Conservation (phyloP, 2,113 vertebrate genomes). For the Tretioscincus oriximinensis region DNA sequence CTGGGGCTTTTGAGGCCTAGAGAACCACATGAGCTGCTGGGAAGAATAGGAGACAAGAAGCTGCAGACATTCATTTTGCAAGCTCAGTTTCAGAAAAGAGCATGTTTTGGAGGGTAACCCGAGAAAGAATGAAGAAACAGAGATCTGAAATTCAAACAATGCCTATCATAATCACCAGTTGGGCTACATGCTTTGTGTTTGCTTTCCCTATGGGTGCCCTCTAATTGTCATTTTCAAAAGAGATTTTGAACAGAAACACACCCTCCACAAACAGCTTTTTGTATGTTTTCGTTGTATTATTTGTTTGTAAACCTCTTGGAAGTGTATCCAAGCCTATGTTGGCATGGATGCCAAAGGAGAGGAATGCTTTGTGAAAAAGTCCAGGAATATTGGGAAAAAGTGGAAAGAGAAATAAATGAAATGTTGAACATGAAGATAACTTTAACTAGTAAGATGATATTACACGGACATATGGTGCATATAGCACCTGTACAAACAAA, state of each 20-base stretch:
- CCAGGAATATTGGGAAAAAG: no score
- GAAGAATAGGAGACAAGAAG: neutral
- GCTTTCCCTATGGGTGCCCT: neutral
- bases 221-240: neutral
- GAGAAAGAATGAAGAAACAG: neutral
- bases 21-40: neutral
- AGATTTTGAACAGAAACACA: neutral
- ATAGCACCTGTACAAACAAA: no score
- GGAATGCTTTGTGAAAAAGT: no score
- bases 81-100: neutral
- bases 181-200: neutral
- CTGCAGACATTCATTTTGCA: neutral
- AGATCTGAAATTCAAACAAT: neutral
- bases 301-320: neutral
- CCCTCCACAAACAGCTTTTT: constrained; percentile 3
- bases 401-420: no score
- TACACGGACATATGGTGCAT: no score
- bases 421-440: no score
- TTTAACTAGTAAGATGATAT: no score
- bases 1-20: neutral
- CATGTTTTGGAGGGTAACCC: neutral
- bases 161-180: neutral
- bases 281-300: neutral
- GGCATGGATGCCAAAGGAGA: no score
- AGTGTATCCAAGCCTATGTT: neutral